Base-by-base conservation (phyloP, 2,797 vertebrate species). In the Lepus townsendii region DNA sequence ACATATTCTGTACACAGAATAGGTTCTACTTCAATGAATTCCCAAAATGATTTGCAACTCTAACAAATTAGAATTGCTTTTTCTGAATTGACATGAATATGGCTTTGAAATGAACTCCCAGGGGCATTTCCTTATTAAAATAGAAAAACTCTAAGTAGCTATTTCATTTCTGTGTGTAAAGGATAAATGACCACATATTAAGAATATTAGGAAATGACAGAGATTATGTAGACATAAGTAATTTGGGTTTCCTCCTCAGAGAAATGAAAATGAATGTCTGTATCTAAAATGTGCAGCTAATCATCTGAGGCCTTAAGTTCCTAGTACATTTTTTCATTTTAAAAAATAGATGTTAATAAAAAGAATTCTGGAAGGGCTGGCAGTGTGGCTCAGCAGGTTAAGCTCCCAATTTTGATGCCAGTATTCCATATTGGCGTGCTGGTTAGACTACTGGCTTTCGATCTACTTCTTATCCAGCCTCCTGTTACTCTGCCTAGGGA, bases 1-100 rank as follows among this genome's bases (percentile, higher is more conserved):
- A 76, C 3, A 38, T 22, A 22, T 32, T 88, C 26, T 69, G 0
- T 35, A 84, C 50, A 60, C 1, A 86, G 47, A 95, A 86, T 75
- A 62, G 27, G 32, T 66, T 95, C 94, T 35, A 77, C 30, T 7
- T 94, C 60, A 95, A 19, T 92, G 83, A 94, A 65, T 88, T 12
- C 38, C 27, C 20, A 24, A 83, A 83, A 80, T 94, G 78, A 52
- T 82, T 88, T 88, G 52, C 11, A 73, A 83, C 13, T 78, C 52
- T 57, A 76, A 68, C 24, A 83, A 93, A 87, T 83, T 72, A 88
- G 60, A 89, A 69, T 50, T 73, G 16, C 12, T 69, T 90, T 69
- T 79, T 86, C 88, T 77, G 47, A 89, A 80, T 77, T 90, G 52
- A 91, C 72, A 88, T 83, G 42, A 92, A 75, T 30, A 88, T 26